Conservation (phyloP, 2,113 vertebrate species). For the Columba livia region DNA sequence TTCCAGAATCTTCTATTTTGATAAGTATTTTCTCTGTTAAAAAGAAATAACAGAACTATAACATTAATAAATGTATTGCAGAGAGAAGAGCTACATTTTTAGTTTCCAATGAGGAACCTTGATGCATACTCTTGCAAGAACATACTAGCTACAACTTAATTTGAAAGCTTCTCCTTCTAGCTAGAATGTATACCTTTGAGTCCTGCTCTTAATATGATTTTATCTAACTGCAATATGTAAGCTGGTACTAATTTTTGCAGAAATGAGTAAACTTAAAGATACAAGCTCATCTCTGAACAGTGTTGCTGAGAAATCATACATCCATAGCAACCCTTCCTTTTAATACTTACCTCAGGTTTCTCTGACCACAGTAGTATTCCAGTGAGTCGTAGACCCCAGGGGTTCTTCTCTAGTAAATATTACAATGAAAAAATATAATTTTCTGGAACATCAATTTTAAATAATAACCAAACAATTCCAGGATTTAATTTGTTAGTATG, state of each 20-base stretch:
- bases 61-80: not conserved
- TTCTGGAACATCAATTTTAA: not conserved
- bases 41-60: not conserved
- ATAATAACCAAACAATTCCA: not conserved
- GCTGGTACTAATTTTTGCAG: not conserved
- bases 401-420: not conserved
- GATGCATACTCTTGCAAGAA: not conserved
- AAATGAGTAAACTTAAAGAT: not conserved
- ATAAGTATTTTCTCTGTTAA: not conserved
- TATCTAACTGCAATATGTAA: not conserved
- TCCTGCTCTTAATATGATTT: not conserved
- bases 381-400: not conserved
- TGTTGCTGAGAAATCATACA: not conserved
- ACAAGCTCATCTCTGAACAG: not conserved
- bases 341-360: not conserved
- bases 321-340: not conserved
- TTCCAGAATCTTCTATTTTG: not conserved
- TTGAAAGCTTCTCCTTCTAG: not conserved
- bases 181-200: not conserved
- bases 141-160: not conserved
- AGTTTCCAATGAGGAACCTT: not conserved
- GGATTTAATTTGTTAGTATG: not conserved
- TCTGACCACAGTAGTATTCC: not conserved
- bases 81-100: not conserved
- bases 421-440: not conserved